These are phyloP conservation scores for Drosophila kanapiae DNA, from an alignment of 1,140 invertebrate species.

Conservation along the genomic window DNA sequence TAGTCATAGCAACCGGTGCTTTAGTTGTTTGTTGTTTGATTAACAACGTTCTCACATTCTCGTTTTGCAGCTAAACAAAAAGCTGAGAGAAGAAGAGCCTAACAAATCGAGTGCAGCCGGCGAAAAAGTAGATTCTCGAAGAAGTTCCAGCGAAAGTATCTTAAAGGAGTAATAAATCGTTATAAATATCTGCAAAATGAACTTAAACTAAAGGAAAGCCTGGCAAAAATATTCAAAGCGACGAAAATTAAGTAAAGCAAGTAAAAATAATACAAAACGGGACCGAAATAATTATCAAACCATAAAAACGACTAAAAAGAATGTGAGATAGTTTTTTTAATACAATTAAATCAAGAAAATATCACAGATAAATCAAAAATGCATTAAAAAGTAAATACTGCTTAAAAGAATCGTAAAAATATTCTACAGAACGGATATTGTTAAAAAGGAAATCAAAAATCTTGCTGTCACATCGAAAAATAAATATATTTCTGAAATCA, in stretches of 20 bases:
- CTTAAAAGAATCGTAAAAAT: no score
- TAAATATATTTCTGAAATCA: background rate
- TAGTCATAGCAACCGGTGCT: constrained; percentile 42
- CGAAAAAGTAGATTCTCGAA: constrained; percentile 16
- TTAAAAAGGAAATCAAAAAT: background rate
- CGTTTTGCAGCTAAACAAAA: constrained; percentile 38
- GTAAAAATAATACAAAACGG: background rate
- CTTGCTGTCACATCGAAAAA: background rate
- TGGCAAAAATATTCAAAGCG: background rate
- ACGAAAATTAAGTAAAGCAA: background rate
- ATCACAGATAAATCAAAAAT: background rate
- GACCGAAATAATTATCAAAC: background rate
- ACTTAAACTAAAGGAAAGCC: no score
- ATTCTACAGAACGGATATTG: background rate
- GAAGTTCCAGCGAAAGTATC: background rate
- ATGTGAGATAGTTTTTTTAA: no score
- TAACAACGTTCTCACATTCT: constrained; percentile 40
- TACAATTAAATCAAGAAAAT: background rate
- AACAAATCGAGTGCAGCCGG: constrained; percentile 1
- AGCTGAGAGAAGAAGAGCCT: constrained; percentile 9
- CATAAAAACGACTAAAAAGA: background rate
- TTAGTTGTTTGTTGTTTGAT: constrained; percentile 24
- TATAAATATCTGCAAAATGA: background rate
- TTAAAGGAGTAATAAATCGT: background rate
- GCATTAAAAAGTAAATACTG: no score